Evolutionary conservation across 2,888 invertebrate species (phyloP).

Genomic region (Pseudanteris insignis): DNA sequence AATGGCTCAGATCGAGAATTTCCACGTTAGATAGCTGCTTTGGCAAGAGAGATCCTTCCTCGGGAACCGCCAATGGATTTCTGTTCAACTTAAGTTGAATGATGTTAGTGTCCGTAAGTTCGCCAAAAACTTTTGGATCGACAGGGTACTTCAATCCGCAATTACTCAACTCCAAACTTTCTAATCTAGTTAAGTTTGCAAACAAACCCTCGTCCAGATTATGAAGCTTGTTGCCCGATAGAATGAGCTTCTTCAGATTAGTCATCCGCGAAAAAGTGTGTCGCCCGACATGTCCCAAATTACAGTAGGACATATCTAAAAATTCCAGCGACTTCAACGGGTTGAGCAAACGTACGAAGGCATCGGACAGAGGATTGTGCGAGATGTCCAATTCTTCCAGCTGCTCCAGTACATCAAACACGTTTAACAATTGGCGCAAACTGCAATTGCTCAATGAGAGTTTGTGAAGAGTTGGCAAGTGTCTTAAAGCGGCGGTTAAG

Average conservation of each 20-base stretch:
- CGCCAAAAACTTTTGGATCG: slow-evolving; percentile 75
- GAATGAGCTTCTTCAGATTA: slow-evolving; percentile 72
- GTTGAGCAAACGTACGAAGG: slow-evolving; percentile 73
- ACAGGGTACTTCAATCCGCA: slow-evolving; percentile 74
- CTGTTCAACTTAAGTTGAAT: slow-evolving; percentile 75
- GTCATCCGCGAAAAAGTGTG: slow-evolving; percentile 77
- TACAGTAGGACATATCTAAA: slow-evolving; percentile 79
- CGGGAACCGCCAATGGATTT: slow-evolving; percentile 74
- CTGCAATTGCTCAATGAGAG: slow-evolving; percentile 76
- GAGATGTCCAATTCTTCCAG: slow-evolving; percentile 77
- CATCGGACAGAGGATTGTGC: slow-evolving; percentile 75
- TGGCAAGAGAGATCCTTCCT: slow-evolving; percentile 72
- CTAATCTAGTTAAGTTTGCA: slow-evolving; percentile 74
- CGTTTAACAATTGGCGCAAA: slow-evolving; percentile 73
- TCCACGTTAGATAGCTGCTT: slow-evolving; percentile 73
- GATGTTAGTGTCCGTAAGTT: slow-evolving; percentile 73
- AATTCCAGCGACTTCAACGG: slow-evolving; percentile 75
- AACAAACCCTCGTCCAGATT: slow-evolving; percentile 76
- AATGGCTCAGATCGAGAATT: slow-evolving; percentile 74
- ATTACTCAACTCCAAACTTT: slow-evolving; percentile 75
- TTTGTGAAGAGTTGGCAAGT: slow-evolving; percentile 73
- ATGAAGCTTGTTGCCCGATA: slow-evolving; percentile 76
- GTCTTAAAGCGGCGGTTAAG: slow-evolving; percentile 73
- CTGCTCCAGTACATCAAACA: slow-evolving; percentile 74
- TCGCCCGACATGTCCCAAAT: slow-evolving; percentile 73